phyloP scores from a whole-genome alignment of 2,113 vertebrate species.

The Percina caprodes region DNA sequence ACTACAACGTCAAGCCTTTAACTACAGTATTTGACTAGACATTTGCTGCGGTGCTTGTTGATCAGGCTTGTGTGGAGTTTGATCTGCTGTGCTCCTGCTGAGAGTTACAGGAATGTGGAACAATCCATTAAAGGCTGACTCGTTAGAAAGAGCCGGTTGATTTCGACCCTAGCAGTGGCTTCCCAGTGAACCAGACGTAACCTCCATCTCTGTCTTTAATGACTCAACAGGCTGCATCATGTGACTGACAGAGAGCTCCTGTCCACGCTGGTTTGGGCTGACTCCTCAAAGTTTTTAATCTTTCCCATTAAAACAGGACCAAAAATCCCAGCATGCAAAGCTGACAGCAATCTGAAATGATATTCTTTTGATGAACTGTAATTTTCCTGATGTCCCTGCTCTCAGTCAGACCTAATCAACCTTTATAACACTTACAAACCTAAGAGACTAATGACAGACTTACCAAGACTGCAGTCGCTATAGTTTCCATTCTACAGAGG shows the following conservation, averaged over 20 bases:
- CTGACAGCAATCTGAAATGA: not conserved
- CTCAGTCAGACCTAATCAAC: not conserved
- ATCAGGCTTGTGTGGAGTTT: not conserved
- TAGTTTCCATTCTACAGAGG: not conserved
- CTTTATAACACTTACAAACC: slow-evolving; percentile 9
- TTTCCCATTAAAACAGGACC: not conserved
- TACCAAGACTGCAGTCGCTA: not conserved
- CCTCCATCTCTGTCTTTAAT: not conserved
- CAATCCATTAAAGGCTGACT: not conserved
- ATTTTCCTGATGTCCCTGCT: not conserved
- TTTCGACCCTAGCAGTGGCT: not conserved
- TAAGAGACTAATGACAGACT: not conserved
- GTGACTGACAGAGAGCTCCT: too few relatives aligned
- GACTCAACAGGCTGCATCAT: not conserved
- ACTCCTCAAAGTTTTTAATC: not conserved
- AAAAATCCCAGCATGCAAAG: not conserved
- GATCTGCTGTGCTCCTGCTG: not conserved
- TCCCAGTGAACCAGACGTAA: not conserved
- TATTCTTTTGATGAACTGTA: not conserved
- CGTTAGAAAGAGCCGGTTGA: not conserved
- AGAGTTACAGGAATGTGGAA: not conserved
- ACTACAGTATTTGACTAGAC: not conserved
- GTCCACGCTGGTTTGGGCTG: too few relatives aligned
- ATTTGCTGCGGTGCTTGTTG: not conserved
- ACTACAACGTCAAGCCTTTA: too few relatives aligned